Evolutionary conservation across 2,797 vertebrate species (phyloP), one percentile per base, ranked within the genome.

Genomic region (Enteromius trimaculatus): DNA sequence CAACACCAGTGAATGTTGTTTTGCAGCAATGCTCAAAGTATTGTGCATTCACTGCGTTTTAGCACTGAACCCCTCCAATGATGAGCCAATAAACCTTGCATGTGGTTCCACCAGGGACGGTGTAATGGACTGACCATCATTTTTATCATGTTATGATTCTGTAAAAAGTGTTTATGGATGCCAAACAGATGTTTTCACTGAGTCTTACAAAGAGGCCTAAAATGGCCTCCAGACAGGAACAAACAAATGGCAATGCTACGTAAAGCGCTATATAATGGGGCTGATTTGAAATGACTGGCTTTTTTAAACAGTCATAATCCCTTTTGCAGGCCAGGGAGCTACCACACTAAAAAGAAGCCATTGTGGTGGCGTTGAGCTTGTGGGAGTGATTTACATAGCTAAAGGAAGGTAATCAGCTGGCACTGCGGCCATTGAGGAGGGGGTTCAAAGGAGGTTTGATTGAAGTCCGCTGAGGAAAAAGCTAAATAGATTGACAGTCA

Each of bases 371-470:
- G 55, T 80, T 44, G 84, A 84, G 84, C 85, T 88, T 85, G 86
- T 85, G 86, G 87, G 87, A 86, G 84, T 86, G 84, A 89, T 89
- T 88, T 91, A 89, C 87, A 90, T 89, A 87, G 86, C 87, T 80
- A 81, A 85, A 84, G 77, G 88, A 86, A 88, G 86, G 86, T 83
- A 90, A 91, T 88, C 88, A 90, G 84, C 85, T 82, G 82, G 69
- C 82, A 86, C 77, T 82, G 80, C 42, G 76, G 87, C 68, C 74
- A 86, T 79, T 84, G 81, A 86, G 85, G 69, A 78, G 81, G 34
- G 86, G 80, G 89, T 90, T 86, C 88, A 89, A 87, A 88, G 76
- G 64, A 77, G 53, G 75, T 79, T 79, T 86, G 88, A 90, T 86
- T 86, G 89, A 89, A 87, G 82, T 84, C 86, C 47, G 80, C 87